phyloP scores from a whole-genome alignment of 2,888 invertebrate species.

The Drosophila histrio region DNA sequence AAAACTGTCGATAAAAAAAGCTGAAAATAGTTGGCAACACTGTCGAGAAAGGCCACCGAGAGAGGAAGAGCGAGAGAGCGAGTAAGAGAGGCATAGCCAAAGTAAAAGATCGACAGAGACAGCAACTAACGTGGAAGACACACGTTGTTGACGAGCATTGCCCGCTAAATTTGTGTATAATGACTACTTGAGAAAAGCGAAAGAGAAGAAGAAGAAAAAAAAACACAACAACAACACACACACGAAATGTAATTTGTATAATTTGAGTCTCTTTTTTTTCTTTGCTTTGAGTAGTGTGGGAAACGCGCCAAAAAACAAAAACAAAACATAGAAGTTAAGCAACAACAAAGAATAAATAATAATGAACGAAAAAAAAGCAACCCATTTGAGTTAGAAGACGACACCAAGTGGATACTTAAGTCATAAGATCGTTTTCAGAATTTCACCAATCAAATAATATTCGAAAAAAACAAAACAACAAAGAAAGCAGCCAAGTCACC shows the following conservation, averaged over 20 bases:
- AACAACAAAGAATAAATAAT: constrained; percentile 2
- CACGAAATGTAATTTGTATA: constrained; percentile 80
- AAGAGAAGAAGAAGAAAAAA: constrained; percentile 28
- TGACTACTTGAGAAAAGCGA: constrained; percentile 75
- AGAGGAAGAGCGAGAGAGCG: constrained; percentile 1
- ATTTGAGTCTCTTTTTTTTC: constrained; percentile 62
- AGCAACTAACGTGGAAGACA: constrained; percentile 57
- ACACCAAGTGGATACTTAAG: constrained; percentile 8
- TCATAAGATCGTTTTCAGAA: constrained; percentile 7
- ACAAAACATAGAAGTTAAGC: constrained; percentile 18
- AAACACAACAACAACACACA: constrained; percentile 40
- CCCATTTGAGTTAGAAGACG: constrained; percentile 12
- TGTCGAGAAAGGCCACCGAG: neutral
- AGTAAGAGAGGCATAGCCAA: neutral
- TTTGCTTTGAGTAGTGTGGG: constrained; percentile 62
- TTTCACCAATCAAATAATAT: constrained; percentile 3
- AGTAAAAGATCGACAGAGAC: neutral
- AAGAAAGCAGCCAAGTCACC: neutral
- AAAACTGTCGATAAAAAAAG: too few species aligned
- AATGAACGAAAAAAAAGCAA: constrained; percentile 1
- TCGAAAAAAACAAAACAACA: neutral
- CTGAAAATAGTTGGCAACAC: too few species aligned
- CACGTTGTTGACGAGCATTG: constrained; percentile 64
- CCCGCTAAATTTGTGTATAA: constrained; percentile 74
- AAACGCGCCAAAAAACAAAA: constrained; percentile 71